Evolutionary conservation across 2,797 vertebrate genomes (phyloP).

Genomic region (Huso huso): DNA sequence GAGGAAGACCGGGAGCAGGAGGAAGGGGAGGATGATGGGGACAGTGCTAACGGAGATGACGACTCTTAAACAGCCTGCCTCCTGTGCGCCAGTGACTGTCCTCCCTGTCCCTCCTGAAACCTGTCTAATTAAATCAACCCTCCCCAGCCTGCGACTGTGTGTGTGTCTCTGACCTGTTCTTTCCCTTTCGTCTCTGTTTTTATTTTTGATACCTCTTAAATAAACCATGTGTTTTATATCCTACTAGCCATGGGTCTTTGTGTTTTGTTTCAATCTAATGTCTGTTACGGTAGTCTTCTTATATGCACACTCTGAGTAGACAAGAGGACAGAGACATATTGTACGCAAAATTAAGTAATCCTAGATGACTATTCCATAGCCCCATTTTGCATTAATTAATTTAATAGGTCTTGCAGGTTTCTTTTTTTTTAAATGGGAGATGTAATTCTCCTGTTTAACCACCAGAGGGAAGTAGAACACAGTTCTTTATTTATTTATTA

Average conservation of each 20-base stretch:
- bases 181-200: background rate
- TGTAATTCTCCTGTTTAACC: slow-evolving; percentile 32
- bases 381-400: no score
- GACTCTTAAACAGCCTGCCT: slow-evolving; percentile 50
- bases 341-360: no score
- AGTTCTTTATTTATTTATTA: slow-evolving; percentile 13
- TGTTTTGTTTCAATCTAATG: no score
- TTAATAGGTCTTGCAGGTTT: no score
- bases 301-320: no score
- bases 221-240: slow-evolving; percentile 1
- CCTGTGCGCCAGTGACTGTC: background rate
- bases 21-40: slow-evolving; percentile 78
- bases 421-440: background rate
- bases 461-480: slow-evolving; percentile 38
- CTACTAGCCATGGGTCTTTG: background rate
- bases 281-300: no score
- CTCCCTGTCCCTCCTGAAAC: background rate
- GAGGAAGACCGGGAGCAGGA: slow-evolving; percentile 64
- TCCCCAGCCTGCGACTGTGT: background rate
- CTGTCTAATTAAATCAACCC: background rate
- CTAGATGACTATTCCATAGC: no score
- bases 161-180: background rate
- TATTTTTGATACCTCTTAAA: slow-evolving; percentile 3
- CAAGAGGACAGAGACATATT: no score
- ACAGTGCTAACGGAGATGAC: slow-evolving; percentile 73